Evolutionary conservation across 1,140 invertebrate species (phyloP).

Genomic region (Oedothorax gibbosus): DNA sequence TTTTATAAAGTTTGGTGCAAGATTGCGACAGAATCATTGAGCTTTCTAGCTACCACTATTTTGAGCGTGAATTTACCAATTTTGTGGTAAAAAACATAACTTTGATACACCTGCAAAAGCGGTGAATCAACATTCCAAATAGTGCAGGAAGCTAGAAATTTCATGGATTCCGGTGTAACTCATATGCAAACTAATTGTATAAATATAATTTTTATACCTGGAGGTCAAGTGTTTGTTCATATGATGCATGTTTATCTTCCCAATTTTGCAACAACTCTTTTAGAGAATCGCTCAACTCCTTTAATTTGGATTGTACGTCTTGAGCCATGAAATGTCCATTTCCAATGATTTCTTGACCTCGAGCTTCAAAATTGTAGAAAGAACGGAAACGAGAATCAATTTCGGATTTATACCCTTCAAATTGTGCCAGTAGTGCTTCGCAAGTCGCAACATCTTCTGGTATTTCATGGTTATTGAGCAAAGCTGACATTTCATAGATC

Average conservation of each 20-base stretch:
- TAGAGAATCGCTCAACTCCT: slow-evolving; percentile 77
- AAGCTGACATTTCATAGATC: slow-evolving; percentile 92
- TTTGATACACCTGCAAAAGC: too few relatives aligned
- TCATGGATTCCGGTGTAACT: background rate
- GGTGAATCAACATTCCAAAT: too few relatives aligned
- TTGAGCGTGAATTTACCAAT: too few relatives aligned
- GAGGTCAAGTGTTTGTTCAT: slow-evolving; percentile 88
- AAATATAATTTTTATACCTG: slow-evolving; percentile 71
- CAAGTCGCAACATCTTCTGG: slow-evolving; percentile 84
- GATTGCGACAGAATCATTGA: too few relatives aligned
- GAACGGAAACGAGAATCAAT: slow-evolving; percentile 86
- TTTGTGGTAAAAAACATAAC: too few relatives aligned
- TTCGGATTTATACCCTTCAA: slow-evolving; percentile 87
- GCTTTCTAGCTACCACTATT: too few relatives aligned
- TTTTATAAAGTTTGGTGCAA: too few relatives aligned
- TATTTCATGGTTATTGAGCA: slow-evolving; percentile 84
- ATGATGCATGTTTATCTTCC: slow-evolving; percentile 79
- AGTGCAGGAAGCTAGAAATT: too few relatives aligned
- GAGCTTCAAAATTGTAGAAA: slow-evolving; percentile 81
- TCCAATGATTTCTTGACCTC: slow-evolving; percentile 68
- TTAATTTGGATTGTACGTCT: slow-evolving; percentile 88
- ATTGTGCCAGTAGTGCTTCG: slow-evolving; percentile 82
- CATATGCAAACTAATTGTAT: background rate
- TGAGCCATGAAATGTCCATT: slow-evolving; percentile 89
- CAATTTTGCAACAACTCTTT: slow-evolving; percentile 79